Evolutionary conservation across 1,140 invertebrate species (phyloP).

Genomic region (Octopus sinensis): DNA sequence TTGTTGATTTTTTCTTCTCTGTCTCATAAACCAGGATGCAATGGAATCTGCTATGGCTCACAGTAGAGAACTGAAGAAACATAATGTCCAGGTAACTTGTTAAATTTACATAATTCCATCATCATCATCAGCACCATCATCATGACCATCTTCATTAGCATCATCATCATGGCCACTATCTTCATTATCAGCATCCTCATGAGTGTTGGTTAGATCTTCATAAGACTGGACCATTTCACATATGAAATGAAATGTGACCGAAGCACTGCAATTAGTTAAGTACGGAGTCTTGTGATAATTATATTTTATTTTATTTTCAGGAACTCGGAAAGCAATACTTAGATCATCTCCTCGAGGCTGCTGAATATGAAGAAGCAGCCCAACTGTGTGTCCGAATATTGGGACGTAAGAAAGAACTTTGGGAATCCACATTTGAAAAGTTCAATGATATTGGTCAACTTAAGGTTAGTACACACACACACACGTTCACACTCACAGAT

Average conservation of each 20-base stretch:
- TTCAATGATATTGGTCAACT: slow-evolving; percentile 83
- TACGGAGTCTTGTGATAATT: too few relatives aligned
- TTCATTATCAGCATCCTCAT: too few relatives aligned
- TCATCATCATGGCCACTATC: too few relatives aligned
- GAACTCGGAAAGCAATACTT: slow-evolving; percentile 80
- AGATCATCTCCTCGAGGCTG: slow-evolving; percentile 73
- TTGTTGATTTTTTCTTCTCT: too few relatives aligned
- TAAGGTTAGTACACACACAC: slow-evolving; percentile 34
- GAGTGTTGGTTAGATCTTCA: too few relatives aligned
- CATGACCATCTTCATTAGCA: too few relatives aligned
- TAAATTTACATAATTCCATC: too few relatives aligned
- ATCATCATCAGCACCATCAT: too few relatives aligned
- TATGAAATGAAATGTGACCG: too few relatives aligned
- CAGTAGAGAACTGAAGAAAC: slow-evolving; percentile 62
- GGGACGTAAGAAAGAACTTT: slow-evolving; percentile 77
- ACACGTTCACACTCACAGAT: too few relatives aligned
- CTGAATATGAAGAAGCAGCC: slow-evolving; percentile 79
- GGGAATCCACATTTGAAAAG: slow-evolving; percentile 91
- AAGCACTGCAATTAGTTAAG: too few relatives aligned
- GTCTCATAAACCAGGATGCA: slow-evolving; percentile 64
- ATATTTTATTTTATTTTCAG: slow-evolving; percentile 52
- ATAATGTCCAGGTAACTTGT: slow-evolving; percentile 60
- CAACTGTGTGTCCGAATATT: slow-evolving; percentile 75
- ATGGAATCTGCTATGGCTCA: slow-evolving; percentile 69
- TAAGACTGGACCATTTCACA: too few relatives aligned